Evolutionary conservation across 2,888 invertebrate genomes (phyloP), one percentile per base, ranked within the genome.

Genomic region (Parnassius orleans): DNA sequence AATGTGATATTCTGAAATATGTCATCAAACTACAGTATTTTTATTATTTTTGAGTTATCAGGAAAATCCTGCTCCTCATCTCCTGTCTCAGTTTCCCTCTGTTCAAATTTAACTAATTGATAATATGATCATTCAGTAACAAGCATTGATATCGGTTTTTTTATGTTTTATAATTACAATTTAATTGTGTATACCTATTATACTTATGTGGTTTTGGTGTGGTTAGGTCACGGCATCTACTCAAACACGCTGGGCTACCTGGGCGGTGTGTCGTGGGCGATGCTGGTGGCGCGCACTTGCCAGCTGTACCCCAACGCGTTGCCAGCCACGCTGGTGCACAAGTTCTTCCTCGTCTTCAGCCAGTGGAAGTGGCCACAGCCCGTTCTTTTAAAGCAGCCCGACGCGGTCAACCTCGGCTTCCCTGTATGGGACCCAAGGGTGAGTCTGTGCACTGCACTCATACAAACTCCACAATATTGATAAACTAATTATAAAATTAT

Each of bases 341-440:
- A 99, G 88, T 99, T 99, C 93, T 99, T 99, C 92, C 94, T 99
- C 60, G 98, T 99, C 11, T 99, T 98, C 89, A 97, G 98, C 47
- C 96, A 97, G 83, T 99, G 99, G 99, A 97, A 98, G 81, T 99
- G 99, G 99, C 99, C 99, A 0, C 97, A 98, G 80, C 99, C 99
- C 0, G 98, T 99, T 11, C 90, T 99, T 69, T 93, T 99, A 15
- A 99, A 98, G 80, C 97, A 97, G 73, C 97, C 98, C 0, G 96
- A 96, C 67, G 96, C 94, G 70, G 96, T 96, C 67, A 96, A 96
- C 83, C 93, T 98, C 42, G 96, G 96, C 53, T 98, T 98, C 90
- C 95, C 97, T 2, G 97, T 99, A 1, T 99, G 99, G 99, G 99
- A 99, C 92, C 99, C 99, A 1, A 93, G 99, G 87, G 96, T 96